Conservation (phyloP, 2,797 vertebrate genomes). For the Mus caroli region DNA sequence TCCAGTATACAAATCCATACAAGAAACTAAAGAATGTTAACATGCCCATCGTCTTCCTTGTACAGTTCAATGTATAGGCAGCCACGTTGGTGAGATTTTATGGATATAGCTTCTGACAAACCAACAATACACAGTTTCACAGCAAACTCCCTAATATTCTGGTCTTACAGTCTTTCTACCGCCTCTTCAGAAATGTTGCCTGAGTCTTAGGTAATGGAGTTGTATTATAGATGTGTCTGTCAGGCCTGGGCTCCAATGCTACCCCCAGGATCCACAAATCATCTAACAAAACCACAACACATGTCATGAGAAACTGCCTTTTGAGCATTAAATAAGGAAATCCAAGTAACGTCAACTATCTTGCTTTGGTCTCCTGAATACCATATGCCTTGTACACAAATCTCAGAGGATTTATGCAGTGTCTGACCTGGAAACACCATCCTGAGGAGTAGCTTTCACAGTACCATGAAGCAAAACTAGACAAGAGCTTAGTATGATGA, state of each 20-base stretch:
- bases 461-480: neutral
- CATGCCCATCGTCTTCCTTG: too few species aligned
- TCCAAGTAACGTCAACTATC: neutral
- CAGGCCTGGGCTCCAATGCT: neutral
- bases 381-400: neutral
- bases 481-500: neutral
- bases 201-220: neutral
- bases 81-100: neutral
- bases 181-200: too few species aligned
- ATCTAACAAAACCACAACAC: neutral
- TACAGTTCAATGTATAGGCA: too few species aligned
- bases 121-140: neutral
- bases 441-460: neutral
- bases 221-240: neutral
- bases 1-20: neutral
- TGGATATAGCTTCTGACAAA: neutral
- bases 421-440: neutral
- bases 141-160: neutral
- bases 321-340: neutral
- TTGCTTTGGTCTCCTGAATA: neutral
- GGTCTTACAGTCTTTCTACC: fast-evolving
- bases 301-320: too few species aligned
- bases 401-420: neutral
- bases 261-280: neutral
- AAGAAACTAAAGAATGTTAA: neutral